Evolutionary conservation across 2,113 vertebrate genomes (phyloP).

Genomic region (Anarrhichthys ocellatus): DNA sequence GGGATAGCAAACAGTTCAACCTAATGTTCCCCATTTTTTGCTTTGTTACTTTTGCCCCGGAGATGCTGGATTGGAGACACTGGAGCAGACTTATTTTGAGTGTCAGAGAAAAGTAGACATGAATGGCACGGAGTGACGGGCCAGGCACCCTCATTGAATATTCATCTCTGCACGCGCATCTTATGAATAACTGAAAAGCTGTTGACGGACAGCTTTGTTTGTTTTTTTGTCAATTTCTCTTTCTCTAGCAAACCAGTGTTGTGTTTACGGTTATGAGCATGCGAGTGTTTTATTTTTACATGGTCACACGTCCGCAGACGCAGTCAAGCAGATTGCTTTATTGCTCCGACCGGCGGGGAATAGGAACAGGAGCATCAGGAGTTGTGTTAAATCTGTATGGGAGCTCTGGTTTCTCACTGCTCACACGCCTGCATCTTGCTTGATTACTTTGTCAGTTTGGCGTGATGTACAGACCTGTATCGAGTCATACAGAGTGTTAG

Average conservation of each 20-base stretch:
- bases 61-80: conserved; percentile 27
- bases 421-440: conserved; percentile 27
- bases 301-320: conserved; percentile 32
- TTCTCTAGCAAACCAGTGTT: conserved; percentile 6
- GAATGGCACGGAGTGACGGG: conserved; percentile 71
- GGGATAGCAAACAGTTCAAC: neutral
- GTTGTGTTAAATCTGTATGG: conserved; percentile 59
- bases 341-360: conserved; percentile 33
- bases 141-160: conserved; percentile 73
- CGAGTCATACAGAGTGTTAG: conserved; percentile 70
- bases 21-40: neutral
- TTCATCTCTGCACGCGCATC: conserved; percentile 66
- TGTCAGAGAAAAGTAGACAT: conserved; percentile 66
- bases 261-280: conserved; percentile 59
- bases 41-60: neutral
- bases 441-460: conserved; percentile 78
- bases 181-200: conserved; percentile 70
- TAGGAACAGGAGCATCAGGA: conserved; percentile 6
- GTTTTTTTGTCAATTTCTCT: conserved; percentile 37
- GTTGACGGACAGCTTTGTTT: conserved; percentile 71
- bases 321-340: conserved; percentile 51
- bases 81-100: conserved; percentile 42
- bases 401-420: conserved; percentile 26
- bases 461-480: conserved; percentile 81
- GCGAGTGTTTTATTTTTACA: conserved; percentile 52